Conservation (phyloP, 2,797 vertebrate species). For the Melanogrammus aeglefinus region DNA sequence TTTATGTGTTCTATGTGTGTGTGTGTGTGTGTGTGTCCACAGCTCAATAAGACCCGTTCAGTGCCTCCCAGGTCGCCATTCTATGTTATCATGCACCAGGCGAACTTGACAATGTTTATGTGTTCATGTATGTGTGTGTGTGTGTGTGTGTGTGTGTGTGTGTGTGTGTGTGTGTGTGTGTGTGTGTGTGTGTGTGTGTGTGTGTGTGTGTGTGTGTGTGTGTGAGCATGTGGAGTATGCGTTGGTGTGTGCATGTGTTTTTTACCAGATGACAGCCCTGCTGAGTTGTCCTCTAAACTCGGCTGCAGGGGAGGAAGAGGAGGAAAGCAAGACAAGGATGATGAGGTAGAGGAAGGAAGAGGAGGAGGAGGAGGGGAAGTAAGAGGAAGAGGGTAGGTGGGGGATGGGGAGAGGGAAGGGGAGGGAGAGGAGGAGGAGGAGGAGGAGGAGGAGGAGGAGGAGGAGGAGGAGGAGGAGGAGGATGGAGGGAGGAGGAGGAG, state of each 20-base stretch:
- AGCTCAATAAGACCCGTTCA: too few species aligned
- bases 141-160: too few species aligned
- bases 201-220: not conserved
- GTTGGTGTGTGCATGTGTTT: not conserved
- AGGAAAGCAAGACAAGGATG: not conserved
- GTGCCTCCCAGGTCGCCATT: too few species aligned
- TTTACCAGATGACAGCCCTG: slow-evolving; percentile 18
- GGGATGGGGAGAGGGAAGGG: too few species aligned
- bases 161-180: too few species aligned
- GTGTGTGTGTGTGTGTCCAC: not conserved
- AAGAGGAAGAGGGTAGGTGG: too few species aligned
- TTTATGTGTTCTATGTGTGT: not conserved
- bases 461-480: not conserved
- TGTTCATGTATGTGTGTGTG: too few species aligned
- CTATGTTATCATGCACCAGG: too few species aligned
- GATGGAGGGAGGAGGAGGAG: not conserved
- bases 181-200: too few species aligned
- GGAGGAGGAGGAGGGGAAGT: too few species aligned
- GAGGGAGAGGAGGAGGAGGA: not conserved
- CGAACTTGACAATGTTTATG: too few species aligned
- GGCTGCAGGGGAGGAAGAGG: not conserved
- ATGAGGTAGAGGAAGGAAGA: not conserved
- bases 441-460: too few species aligned
- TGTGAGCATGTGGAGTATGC: not conserved
- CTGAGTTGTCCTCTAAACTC: not conserved